Conservation (phyloP, 2,888 invertebrate species). For the Glaucopsyche alexis region DNA sequence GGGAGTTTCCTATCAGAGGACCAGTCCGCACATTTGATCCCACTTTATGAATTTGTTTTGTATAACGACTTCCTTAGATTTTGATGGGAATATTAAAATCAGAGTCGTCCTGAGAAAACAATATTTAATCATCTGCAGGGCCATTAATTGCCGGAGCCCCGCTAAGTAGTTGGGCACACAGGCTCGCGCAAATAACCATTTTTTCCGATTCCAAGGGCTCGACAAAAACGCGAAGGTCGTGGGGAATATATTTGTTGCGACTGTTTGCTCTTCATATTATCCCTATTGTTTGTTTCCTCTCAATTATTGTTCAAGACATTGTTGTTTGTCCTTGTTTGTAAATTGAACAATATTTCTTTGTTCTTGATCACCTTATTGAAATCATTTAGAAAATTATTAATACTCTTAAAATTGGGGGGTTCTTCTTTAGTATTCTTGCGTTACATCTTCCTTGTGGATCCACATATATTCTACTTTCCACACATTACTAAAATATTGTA, state of each 20-base stretch:
- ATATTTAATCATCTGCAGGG: conserved; percentile 29
- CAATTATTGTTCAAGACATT: conserved; percentile 11
- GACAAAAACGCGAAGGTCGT: conserved; percentile 35
- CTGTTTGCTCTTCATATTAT: conserved; percentile 22
- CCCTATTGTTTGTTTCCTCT: conserved; percentile 21
- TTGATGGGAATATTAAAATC: background rate
- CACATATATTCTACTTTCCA: too few relatives aligned
- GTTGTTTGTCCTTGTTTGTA: conserved; percentile 10
- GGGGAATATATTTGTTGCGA: conserved; percentile 20
- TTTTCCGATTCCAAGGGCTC: conserved; percentile 30
- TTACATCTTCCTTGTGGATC: background rate
- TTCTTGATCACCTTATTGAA: background rate
- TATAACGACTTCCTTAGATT: conserved; percentile 5
- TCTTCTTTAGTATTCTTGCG: background rate
- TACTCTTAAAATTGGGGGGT: background rate
- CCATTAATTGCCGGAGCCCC: conserved; percentile 57
- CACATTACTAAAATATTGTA: background rate
- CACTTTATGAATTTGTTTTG: background rate
- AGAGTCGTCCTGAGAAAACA: conserved; percentile 1
- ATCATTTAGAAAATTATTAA: background rate
- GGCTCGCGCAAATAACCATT: conserved; percentile 50
- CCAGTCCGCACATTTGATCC: background rate
- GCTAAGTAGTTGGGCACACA: conserved; percentile 57
- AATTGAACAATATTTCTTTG: conserved; percentile 19
- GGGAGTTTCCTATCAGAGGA: background rate